Conservation (phyloP, 2,888 invertebrate genomes). For the Harpalus rufipes region DNA sequence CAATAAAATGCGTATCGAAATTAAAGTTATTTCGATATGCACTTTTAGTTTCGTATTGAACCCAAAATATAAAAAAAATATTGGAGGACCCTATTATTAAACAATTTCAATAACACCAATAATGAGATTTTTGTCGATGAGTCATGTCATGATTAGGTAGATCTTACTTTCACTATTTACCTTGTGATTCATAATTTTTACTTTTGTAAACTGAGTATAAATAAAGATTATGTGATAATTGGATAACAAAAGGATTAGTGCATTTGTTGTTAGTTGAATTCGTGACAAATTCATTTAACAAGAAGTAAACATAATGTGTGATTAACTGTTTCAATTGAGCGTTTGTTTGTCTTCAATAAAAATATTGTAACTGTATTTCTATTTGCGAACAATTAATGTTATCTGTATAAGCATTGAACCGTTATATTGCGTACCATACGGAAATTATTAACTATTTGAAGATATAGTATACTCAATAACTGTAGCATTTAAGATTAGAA, state of each 20-base stretch:
- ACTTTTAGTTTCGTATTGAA: too few relatives aligned
- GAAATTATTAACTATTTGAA: too few relatives aligned
- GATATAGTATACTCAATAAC: too few relatives aligned
- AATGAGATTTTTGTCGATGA: conserved; percentile 1
- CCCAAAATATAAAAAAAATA: too few relatives aligned
- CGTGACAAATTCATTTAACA: not conserved
- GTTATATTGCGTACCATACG: not conserved
- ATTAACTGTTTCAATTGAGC: not conserved
- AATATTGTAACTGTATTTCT: not conserved
- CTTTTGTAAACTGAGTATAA: not conserved
- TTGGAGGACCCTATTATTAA: not conserved
- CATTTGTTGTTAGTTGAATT: not conserved
- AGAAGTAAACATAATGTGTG: conserved; percentile 3
- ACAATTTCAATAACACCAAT: conserved; percentile 10
- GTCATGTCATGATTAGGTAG: conserved; percentile 3
- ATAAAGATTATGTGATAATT: too few relatives aligned
- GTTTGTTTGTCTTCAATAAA: not conserved
- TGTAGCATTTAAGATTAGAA: too few relatives aligned
- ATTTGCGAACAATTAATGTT: not conserved
- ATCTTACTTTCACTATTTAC: conserved; percentile 32
- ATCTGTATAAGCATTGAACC: not conserved
- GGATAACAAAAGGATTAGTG: not conserved
- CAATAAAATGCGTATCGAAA: too few relatives aligned
- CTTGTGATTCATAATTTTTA: conserved; percentile 44
- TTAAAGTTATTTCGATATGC: too few relatives aligned